Evolutionary conservation across 2,888 invertebrate genomes (phyloP).

Genomic region (Sesamia inferens): DNA sequence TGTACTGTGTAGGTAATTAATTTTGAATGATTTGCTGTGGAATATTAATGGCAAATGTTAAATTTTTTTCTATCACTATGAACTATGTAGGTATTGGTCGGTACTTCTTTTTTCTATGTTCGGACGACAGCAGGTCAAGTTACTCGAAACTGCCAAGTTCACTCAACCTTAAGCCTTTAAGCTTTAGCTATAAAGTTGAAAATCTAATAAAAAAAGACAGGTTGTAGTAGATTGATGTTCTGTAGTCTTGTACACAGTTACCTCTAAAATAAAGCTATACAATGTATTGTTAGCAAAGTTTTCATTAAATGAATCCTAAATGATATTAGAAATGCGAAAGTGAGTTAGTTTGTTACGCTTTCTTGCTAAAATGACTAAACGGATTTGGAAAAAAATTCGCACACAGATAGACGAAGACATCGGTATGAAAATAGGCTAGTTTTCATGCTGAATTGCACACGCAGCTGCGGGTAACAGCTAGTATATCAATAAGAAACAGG

Average conservation of each 20-base stretch:
- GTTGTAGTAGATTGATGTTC: not conserved
- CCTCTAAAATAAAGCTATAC: not conserved
- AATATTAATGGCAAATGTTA: conserved; percentile 16
- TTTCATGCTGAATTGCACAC: not conserved
- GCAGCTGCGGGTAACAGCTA: not conserved
- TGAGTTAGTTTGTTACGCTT: not conserved
- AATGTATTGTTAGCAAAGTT: not conserved
- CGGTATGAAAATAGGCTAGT: not conserved
- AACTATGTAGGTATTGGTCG: too few relatives aligned
- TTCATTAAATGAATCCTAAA: not conserved
- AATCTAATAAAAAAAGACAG: too few relatives aligned
- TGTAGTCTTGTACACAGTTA: not conserved
- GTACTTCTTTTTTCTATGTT: too few relatives aligned
- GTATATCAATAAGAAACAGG: not conserved
- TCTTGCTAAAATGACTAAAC: not conserved
- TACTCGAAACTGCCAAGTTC: too few relatives aligned
- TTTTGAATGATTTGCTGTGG: conserved; percentile 37
- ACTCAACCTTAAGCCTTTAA: too few relatives aligned
- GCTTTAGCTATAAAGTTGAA: too few relatives aligned
- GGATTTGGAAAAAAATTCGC: not conserved
- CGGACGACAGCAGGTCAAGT: too few relatives aligned
- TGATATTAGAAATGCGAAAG: not conserved
- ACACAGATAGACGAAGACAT: not conserved
- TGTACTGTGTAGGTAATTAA: conserved; percentile 55
- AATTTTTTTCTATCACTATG: not conserved